Evolutionary conservation across 2,797 vertebrate genomes (phyloP).

Genomic region (Cetoscarus ocellatus): DNA sequence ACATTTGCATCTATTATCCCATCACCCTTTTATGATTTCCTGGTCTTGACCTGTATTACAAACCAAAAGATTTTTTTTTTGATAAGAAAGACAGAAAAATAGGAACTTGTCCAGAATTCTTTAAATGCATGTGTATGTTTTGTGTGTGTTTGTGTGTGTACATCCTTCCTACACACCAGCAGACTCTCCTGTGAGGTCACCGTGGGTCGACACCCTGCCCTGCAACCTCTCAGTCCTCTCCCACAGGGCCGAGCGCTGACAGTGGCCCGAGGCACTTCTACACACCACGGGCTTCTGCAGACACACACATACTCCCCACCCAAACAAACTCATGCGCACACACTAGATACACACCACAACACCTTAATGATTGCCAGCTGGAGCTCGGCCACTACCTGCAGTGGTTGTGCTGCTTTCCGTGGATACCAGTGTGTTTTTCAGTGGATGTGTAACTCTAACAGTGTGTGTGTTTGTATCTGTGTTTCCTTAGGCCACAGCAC

Average conservation of each 20-base stretch:
- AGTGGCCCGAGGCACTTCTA: conserved; percentile 82
- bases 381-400: conserved; percentile 70
- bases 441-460: conserved; percentile 56
- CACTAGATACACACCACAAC: conserved; percentile 44
- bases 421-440: conserved; percentile 31
- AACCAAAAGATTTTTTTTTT: too few species aligned
- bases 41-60: too few species aligned
- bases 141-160: conserved; percentile 16
- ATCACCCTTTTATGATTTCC: too few species aligned
- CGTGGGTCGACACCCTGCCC: conserved; percentile 76
- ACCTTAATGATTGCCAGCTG: conserved; percentile 81
- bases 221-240: conserved; percentile 83
- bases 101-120: background rate
- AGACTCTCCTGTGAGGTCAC: conserved; percentile 71
- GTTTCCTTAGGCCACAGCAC: conserved; percentile 90
- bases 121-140: background rate
- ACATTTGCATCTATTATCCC: background rate
- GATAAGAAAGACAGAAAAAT: too few species aligned
- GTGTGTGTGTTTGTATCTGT: conserved; percentile 65
- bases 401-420: conserved; percentile 47
- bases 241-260: conserved; percentile 76
- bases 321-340: conserved; percentile 28
- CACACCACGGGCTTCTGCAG: conserved; percentile 58
- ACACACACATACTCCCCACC: conserved; percentile 36
- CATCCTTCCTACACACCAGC: conserved; percentile 48